Conservation (phyloP, 2,797 vertebrate genomes). For the Hydrophis major region DNA sequence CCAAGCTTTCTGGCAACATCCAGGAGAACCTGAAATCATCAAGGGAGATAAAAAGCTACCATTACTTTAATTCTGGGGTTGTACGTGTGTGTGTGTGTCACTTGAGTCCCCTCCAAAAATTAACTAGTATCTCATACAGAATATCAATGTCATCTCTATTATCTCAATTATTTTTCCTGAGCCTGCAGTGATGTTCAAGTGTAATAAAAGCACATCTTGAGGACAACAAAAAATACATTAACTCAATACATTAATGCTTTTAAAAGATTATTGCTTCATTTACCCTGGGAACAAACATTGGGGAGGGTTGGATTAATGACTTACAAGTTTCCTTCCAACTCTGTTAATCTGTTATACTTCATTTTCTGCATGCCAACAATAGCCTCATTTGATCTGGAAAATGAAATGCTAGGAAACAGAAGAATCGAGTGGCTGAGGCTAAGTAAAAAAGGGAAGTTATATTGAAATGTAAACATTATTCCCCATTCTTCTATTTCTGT, state of each 20-base stretch:
- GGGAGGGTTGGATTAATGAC: too few species aligned
- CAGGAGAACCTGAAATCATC: conserved; percentile 78
- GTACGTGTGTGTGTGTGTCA: fast-evolving
- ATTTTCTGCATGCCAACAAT: not conserved
- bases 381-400: not conserved
- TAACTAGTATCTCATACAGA: not conserved
- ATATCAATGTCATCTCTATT: not conserved
- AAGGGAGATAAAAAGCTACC: not conserved
- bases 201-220: not conserved
- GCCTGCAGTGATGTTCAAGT: not conserved
- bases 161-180: not conserved
- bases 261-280: not conserved
- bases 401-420: not conserved
- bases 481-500: not conserved
- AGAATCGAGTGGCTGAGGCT: not conserved
- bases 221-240: not conserved
- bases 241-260: not conserved
- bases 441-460: not conserved
- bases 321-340: too few species aligned
- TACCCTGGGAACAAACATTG: not conserved
- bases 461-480: not conserved
- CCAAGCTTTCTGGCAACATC: conserved; percentile 86
- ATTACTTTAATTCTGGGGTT: not conserved
- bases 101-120: not conserved
- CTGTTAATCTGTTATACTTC: not conserved